These are phyloP conservation scores for Eilema caniola DNA, from an alignment of 2,888 invertebrate species.

Conservation along the genomic window DNA sequence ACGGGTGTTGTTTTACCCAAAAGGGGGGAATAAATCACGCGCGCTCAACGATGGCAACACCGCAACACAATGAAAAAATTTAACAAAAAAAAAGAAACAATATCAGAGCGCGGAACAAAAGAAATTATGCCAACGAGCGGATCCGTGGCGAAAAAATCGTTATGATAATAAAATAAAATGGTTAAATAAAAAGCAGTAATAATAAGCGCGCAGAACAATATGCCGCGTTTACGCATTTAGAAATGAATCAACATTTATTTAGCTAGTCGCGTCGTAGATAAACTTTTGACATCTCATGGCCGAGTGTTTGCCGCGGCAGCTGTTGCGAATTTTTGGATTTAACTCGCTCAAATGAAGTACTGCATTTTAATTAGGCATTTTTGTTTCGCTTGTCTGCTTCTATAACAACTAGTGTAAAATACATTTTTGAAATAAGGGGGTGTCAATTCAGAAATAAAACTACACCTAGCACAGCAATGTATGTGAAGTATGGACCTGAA, in stretches of 20 bases:
- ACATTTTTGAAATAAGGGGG: constrained; percentile 50
- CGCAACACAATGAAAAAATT: constrained; percentile 77
- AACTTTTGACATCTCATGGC: constrained; percentile 73
- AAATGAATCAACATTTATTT: constrained; percentile 81
- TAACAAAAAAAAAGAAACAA: constrained; percentile 81
- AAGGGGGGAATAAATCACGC: constrained; percentile 84
- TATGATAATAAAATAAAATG: constrained; percentile 84
- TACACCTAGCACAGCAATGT: constrained; percentile 32
- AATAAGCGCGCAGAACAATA: constrained; percentile 83
- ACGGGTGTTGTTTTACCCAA: constrained; percentile 85
- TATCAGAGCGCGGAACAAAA: constrained; percentile 83
- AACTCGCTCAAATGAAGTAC: constrained; percentile 73
- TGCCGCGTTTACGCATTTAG: constrained; percentile 70
- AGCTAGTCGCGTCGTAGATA: constrained; percentile 73
- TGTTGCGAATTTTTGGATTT: constrained; percentile 78
- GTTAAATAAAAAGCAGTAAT: constrained; percentile 82
- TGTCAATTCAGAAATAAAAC: constrained; percentile 33
- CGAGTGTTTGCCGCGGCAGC: constrained; percentile 67
- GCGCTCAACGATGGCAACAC: constrained; percentile 74
- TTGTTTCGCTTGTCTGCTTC: constrained; percentile 72
- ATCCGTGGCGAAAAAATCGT: constrained; percentile 83
- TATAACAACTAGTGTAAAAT: constrained; percentile 62
- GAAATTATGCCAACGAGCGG: constrained; percentile 81
- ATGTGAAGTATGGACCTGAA: constrained; percentile 23
- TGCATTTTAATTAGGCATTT: constrained; percentile 79